Evolutionary conservation across 2,797 vertebrate genomes (phyloP), one percentile per base, ranked within the genome.

Genomic region (Acestrorhynchus altus): DNA sequence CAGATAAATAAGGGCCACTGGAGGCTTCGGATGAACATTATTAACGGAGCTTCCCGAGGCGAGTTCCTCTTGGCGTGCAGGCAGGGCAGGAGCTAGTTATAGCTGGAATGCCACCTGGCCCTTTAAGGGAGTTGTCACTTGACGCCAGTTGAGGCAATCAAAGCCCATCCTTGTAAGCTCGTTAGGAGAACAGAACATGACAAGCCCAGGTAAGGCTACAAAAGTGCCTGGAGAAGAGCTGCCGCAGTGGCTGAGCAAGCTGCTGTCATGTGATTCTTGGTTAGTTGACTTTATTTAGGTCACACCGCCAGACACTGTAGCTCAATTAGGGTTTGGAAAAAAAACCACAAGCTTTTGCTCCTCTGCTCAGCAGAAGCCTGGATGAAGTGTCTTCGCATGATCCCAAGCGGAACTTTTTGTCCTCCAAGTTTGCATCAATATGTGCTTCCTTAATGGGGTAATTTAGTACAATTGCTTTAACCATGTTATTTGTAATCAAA

Each of bases 51-150:
- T 75, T 51, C 70, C 56, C 35, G 18, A 74, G 71, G 40, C 51
- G 40, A 10, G 1, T 68, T 72, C 68, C 24, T 54, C 35, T 63
- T 1, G 16, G 78, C 31, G 52, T 44, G 35, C 65, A 69, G 60
- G 46, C 69, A 73, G 64, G 12, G 66, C 46, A 20, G 78, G 51
- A 61, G 64, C 67, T 76, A 63, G 67, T 76, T 74, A 65, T 73
- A 68, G 31, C 49, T 40, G 65, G 81, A 81, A 81, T 59, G 47
- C 76, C 68, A 79, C 26, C 73, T 60, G 76, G 63, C 44, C 69
- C 73, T 79, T 79, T 74, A 68, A 81, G 72, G 72, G 52, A 79
- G 69, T 66, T 70, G 83, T 74, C 77, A 80, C 57, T 80, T 71
- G 77, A 77, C 26, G 40, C 54, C 65, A 78, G 49, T 65, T 54